Percentiles rank a stretch among this genome's conserved stretches.
Conservation (phyloP, 2,113 vertebrate species). For the Bufo gargarizans region DNA sequence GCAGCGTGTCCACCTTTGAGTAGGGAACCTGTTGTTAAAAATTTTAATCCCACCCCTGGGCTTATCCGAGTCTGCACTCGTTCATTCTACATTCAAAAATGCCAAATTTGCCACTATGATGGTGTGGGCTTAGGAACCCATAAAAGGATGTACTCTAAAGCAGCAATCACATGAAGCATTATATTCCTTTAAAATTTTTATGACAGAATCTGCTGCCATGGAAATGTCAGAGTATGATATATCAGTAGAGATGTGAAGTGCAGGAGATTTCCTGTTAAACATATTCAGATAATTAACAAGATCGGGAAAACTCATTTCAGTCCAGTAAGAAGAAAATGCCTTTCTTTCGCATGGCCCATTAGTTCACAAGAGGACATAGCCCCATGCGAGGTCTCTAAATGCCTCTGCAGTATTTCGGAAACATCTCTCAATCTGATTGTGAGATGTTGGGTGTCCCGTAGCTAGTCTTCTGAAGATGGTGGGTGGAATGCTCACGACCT, state of each 20-base stretch:
- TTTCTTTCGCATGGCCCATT: neutral
- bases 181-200: conserved; percentile 7
- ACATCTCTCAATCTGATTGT: neutral
- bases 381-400: neutral
- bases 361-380: neutral
- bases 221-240: conserved; percentile 40
- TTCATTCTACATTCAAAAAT: too few species aligned
- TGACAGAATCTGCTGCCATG: conserved; percentile 32
- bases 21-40: too few species aligned
- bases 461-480: neutral
- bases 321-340: neutral
- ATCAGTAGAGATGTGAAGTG: neutral
- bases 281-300: conserved; percentile 20
- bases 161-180: neutral
- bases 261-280: conserved; percentile 6
- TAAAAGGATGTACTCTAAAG: neutral
- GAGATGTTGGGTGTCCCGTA: neutral
- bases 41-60: too few species aligned
- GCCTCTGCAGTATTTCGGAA: neutral
- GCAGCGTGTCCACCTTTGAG: too few species aligned
- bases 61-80: too few species aligned
- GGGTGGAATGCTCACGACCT: neutral
- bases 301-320: neutral
- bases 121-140: neutral
- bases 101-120: too few species aligned